A percentile compares a stretch with the other conserved stretches of the same genome.
Evolutionary conservation across 2,888 invertebrate genomes (phyloP).

Genomic region (Tetropium fuscum): DNA sequence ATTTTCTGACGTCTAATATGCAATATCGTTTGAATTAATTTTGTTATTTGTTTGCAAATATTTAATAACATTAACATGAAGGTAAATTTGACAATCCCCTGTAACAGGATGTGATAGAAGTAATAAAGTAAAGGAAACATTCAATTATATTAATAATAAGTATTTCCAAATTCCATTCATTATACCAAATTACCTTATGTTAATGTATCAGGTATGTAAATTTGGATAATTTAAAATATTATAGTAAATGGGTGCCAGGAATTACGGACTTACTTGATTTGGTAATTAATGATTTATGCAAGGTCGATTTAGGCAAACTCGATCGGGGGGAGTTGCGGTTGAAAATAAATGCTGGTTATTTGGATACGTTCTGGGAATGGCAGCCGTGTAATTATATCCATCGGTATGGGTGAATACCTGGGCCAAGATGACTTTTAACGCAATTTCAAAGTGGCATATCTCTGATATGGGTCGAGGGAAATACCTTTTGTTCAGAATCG

Average conservation of each 20-base stretch:
- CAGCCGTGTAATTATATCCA: slow-evolving; percentile 62
- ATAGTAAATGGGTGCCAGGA: slow-evolving; percentile 1
- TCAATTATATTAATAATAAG: slow-evolving; percentile 8
- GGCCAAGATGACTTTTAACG: slow-evolving; percentile 65
- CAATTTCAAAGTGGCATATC: slow-evolving; percentile 66
- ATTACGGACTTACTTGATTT: slow-evolving; percentile 17
- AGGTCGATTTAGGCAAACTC: no score
- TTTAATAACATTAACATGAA: no score
- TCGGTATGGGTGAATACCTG: slow-evolving; percentile 59
- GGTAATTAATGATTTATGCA: slow-evolving; percentile 29
- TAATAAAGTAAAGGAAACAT: not conserved
- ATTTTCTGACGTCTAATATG: no score
- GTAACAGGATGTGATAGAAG: slow-evolving; percentile 5
- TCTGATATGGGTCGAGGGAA: slow-evolving; percentile 65
- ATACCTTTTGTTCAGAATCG: slow-evolving; percentile 61
- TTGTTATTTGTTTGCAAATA: no score
- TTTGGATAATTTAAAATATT: slow-evolving; percentile 4
- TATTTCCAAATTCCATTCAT: slow-evolving; percentile 4
- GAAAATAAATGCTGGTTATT: slow-evolving; percentile 34
- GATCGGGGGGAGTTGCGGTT: slow-evolving; percentile 26
- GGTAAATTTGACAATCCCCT: no score
- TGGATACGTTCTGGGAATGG: slow-evolving; percentile 57
- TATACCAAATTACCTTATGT: slow-evolving; percentile 13
- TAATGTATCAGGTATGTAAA: slow-evolving; percentile 28
- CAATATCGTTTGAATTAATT: no score